Conservation (phyloP, 2,888 invertebrate species). For the Thysanoteuthis rhombus region DNA sequence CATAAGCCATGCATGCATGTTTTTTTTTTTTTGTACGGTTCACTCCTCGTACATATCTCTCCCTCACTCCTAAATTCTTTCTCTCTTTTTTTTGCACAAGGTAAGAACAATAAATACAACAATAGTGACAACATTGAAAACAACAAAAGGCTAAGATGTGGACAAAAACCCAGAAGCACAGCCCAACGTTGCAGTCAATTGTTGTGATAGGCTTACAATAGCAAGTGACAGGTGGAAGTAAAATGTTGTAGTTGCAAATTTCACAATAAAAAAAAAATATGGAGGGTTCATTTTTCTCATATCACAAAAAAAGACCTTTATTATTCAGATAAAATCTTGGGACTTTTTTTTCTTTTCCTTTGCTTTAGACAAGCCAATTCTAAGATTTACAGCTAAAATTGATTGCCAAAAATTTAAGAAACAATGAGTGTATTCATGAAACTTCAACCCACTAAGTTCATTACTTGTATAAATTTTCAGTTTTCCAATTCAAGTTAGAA, state of each 20-base stretch:
- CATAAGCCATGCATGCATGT: background rate
- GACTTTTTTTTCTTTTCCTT: no score
- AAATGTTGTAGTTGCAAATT: background rate
- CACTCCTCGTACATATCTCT: background rate
- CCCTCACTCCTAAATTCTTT: background rate
- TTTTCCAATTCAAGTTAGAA: no score
- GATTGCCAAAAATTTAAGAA: no score
- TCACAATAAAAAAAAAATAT: background rate
- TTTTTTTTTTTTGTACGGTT: background rate
- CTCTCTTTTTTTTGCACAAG: background rate
- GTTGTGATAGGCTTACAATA: background rate
- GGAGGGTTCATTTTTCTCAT: background rate
- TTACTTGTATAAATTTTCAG: no score
- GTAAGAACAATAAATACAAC: background rate
- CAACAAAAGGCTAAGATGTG: background rate
- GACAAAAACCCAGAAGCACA: background rate
- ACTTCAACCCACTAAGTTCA: no score
- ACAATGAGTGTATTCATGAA: no score
- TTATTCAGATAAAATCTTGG: no score
- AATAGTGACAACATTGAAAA: background rate
- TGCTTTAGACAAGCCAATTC: no score
- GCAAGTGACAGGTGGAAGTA: background rate
- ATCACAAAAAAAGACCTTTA: background rate
- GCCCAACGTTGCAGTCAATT: background rate
- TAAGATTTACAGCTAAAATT: no score